phyloP scores from a whole-genome alignment of 2,797 vertebrate genomes.

The Chelmon rostratus region DNA sequence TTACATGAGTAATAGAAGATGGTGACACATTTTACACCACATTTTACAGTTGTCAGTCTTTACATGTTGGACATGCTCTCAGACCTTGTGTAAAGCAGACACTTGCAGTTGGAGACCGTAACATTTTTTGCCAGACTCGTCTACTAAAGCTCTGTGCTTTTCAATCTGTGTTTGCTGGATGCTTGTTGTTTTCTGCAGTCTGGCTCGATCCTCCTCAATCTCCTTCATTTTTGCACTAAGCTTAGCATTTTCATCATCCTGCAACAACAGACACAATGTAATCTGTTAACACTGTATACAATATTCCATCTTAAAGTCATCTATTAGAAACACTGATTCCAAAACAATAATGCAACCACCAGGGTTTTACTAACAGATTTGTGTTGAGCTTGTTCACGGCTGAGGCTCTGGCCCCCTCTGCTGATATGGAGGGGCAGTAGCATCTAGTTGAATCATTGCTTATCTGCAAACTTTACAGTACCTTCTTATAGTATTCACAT shows the following conservation, averaged over 20 bases:
- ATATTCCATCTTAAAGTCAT: not conserved
- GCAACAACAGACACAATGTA: conserved; percentile 21
- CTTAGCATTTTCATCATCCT: conserved; percentile 92
- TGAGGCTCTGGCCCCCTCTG: conserved; percentile 29
- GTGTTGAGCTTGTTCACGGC: too few relatives aligned
- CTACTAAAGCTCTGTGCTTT: conserved; percentile 89
- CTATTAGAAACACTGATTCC: not conserved
- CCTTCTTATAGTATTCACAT: conserved; percentile 91
- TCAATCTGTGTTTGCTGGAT: conserved; percentile 90
- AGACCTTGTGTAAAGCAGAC: conserved; percentile 87
- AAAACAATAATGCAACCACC: not conserved
- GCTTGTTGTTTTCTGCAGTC: conserved; percentile 86
- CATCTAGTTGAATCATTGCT: not conserved
- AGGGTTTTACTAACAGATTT: too few relatives aligned
- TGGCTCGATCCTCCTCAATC: conserved; percentile 86
- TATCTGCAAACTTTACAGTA: conserved; percentile 43
- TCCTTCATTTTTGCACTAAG: conserved; percentile 89
- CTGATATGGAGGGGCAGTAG: not conserved
- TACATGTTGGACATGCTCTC: not conserved
- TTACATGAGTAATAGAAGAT: not conserved
- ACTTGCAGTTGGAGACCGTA: conserved; percentile 90
- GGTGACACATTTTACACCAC: not conserved
- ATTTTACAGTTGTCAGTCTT: not conserved
- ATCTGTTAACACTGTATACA: not conserved
- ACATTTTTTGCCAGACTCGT: conserved; percentile 88